Base-by-base conservation (phyloP, 2,113 vertebrate genomes). In the Sander lucioperca region DNA sequence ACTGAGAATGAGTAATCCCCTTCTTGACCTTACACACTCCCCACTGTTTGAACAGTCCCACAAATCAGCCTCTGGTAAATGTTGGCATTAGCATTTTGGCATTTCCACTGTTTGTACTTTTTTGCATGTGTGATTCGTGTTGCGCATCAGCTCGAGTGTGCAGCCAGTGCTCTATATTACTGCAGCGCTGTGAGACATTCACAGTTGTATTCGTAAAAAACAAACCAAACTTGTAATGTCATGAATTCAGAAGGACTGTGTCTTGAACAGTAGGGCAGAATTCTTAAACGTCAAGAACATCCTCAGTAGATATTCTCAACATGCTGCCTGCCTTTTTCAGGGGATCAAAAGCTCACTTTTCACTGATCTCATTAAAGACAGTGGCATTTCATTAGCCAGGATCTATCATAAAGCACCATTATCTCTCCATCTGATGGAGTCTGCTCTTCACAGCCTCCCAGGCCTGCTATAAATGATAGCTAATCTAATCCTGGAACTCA, bases 1-100 rank as follows among this genome's bases (percentile, higher is more conserved):
- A 54, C 36, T 23, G 68, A 59, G 91, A 93, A 90, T 94, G 82
- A 88, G 2, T 92, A 90, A 93, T 93, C 84, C 77, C 13, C 77
- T 80, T 79, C 77, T 88, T 90, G 89, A 94, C 93, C 93, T 93
- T 91, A 87, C 89, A 89, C 74, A 73, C 81, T 69, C 83, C 74
- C 85, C 69, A 47, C 86, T 93, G 92, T 94, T 94, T 95, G 91
- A 94, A 90, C 90, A 91, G 92, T 83, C 79, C 87, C 86, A 86
- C 90, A 92, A 89, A 91, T 14, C 82, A 84, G 93, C 86, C 87
- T 72, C 88, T 70, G 85, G 91, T 93, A 95, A 96, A 96, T 96
- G 95, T 94, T 96, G 91, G 84, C 86, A 95, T 96, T 96, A 96
- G 95, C 95, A 96, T 95, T 95, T 95, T 96, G 95, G 93, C 94